These are phyloP conservation scores for Pasiphila rectangulata DNA, from an alignment of 2,888 invertebrate species.

Conservation along the genomic window DNA sequence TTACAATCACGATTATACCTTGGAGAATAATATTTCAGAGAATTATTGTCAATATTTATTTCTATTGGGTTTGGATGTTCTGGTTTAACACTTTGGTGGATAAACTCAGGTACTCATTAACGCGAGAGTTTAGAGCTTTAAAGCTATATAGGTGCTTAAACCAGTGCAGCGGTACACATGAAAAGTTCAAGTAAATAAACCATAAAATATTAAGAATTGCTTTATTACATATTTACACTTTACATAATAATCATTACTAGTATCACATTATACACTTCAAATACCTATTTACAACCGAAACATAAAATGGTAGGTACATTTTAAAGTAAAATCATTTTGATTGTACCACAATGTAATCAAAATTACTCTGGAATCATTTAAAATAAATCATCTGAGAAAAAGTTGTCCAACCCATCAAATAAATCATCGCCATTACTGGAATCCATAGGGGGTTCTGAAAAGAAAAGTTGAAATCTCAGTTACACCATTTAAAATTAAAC, in stretches of 20 bases:
- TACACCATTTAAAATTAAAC: background rate
- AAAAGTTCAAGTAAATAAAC: background rate
- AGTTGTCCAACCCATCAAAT: slow-evolving; percentile 60
- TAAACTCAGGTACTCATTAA: too few species aligned
- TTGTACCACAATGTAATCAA: too few species aligned
- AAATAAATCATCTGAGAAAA: slow-evolving; percentile 67
- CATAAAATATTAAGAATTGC: slow-evolving; percentile 1
- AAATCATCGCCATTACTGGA: slow-evolving; percentile 43
- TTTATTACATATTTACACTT: background rate
- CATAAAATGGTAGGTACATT: background rate
- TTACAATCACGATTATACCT: too few species aligned
- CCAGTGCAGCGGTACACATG: too few species aligned
- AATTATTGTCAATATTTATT: too few species aligned
- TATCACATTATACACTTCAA: background rate
- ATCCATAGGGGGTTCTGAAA: slow-evolving; percentile 46
- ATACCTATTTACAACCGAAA: too few species aligned
- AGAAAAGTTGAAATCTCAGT: background rate
- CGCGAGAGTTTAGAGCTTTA: too few species aligned
- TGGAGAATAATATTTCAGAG: too few species aligned
- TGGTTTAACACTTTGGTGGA: too few species aligned
- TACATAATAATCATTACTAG: background rate
- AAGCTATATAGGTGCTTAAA: too few species aligned
- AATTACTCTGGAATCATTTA: too few species aligned
- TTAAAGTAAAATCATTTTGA: background rate
- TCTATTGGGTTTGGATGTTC: too few species aligned